Percentiles rank a stretch among this genome's conserved stretches.
These are phyloP conservation scores for Bibio marci DNA, from an alignment of 2,888 invertebrate species.

Conservation along the genomic window DNA sequence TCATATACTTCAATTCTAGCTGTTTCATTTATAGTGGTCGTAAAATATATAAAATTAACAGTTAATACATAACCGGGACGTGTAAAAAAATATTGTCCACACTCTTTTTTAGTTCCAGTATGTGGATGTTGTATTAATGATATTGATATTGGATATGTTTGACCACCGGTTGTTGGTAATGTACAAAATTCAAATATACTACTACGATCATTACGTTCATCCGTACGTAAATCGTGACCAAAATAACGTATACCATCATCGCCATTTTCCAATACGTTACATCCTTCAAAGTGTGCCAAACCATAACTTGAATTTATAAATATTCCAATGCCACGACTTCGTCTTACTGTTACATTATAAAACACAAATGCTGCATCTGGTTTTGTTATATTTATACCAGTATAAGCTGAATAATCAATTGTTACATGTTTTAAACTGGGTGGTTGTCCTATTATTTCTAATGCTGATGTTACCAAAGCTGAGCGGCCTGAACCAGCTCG, in stretches of 20 bases:
- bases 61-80: constrained; percentile 66
- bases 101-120: constrained; percentile 49
- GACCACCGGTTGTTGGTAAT: constrained; percentile 63
- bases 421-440: constrained; percentile 73
- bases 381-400: constrained; percentile 78
- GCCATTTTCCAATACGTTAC: constrained; percentile 65
- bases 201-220: constrained; percentile 54
- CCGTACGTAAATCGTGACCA: constrained; percentile 60
- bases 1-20: constrained; percentile 63
- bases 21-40: constrained; percentile 56
- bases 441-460: constrained; percentile 78
- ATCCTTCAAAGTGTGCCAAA: constrained; percentile 57
- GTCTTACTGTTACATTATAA: constrained; percentile 63
- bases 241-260: constrained; percentile 83
- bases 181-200: constrained; percentile 74
- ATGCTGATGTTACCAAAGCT: constrained; percentile 63
- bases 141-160: constrained; percentile 73
- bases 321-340: constrained; percentile 76
- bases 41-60: constrained; percentile 66
- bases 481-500: constrained; percentile 72
- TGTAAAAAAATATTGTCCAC: constrained; percentile 66
- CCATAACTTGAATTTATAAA: constrained; percentile 82
- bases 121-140: constrained; percentile 65
- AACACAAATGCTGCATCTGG: constrained; percentile 67
- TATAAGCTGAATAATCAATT: constrained; percentile 76